A percentile compares a stretch with the other conserved stretches of the same genome.
phyloP scores from a whole-genome alignment of 2,113 vertebrate genomes.

The Chloropsis hardwickii region DNA sequence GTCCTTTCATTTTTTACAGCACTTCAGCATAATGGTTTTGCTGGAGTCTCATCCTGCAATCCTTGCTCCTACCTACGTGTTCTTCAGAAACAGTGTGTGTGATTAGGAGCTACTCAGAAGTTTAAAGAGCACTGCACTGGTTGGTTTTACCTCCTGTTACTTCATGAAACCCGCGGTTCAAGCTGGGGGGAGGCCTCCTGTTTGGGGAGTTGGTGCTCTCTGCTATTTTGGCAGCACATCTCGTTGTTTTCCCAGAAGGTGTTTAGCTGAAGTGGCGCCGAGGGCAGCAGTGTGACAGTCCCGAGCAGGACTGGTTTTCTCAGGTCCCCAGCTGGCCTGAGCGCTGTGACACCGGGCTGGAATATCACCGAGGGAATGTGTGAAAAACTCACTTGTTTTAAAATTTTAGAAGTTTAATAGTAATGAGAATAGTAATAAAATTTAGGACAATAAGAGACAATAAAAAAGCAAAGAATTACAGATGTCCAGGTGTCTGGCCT shows the following conservation, averaged over 20 bases:
- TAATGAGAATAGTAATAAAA: no score
- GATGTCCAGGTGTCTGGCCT: no score
- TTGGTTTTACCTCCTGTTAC: not conserved
- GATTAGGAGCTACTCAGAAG: not conserved
- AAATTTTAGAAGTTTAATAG: no score
- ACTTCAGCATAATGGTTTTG: not conserved
- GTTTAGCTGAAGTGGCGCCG: not conserved
- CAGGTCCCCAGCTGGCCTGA: slow-evolving; percentile 17
- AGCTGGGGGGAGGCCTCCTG: not conserved
- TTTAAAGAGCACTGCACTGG: not conserved
- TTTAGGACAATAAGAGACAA: no score
- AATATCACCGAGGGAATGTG: not conserved
- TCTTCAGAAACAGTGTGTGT: not conserved
- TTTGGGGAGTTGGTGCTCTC: slow-evolving; percentile 21
- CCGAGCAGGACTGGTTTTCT: slow-evolving; percentile 16
- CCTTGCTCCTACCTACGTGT: not conserved
- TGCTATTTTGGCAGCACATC: slow-evolving; percentile 57
- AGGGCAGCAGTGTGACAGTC: not conserved
- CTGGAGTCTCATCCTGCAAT: not conserved
- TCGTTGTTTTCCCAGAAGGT: slow-evolving; percentile 27
- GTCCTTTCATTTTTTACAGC: not conserved
- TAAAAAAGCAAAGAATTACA: no score
- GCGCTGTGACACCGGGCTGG: not conserved
- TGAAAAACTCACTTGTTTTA: no score
- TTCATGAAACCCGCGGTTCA: not conserved